Conservation (phyloP, 2,113 vertebrate species). For the Carassius auratus region DNA sequence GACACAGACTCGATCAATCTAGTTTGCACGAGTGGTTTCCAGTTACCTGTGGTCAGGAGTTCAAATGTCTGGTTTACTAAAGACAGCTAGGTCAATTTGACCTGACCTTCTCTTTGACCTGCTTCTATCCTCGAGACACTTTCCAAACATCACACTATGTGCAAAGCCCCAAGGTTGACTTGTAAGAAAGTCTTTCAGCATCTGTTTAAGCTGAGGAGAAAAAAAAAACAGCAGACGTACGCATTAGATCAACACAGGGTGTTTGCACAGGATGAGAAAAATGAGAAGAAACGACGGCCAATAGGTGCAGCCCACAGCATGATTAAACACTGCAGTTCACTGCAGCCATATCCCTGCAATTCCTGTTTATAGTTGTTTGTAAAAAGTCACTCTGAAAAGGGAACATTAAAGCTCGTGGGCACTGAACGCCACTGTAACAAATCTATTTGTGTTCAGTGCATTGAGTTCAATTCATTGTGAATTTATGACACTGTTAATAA, state of each 20-base stretch:
- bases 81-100: background rate
- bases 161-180: background rate
- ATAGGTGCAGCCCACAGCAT: slow-evolving; percentile 3
- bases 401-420: slow-evolving; percentile 3
- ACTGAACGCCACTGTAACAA: background rate
- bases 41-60: slow-evolving; percentile 11
- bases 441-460: slow-evolving; percentile 18
- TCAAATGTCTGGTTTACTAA: background rate
- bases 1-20: background rate
- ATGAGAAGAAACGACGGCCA: background rate
- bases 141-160: background rate
- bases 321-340: slow-evolving; percentile 14
- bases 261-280: slow-evolving; percentile 32
- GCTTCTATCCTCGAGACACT: background rate
- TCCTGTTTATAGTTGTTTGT: slow-evolving; percentile 28
- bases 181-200: background rate
- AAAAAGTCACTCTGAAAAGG: slow-evolving; percentile 3
- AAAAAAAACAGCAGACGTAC: background rate
- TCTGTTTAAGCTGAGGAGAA: background rate
- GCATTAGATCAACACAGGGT: background rate
- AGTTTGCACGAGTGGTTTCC: background rate
- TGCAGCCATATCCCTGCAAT: slow-evolving; percentile 6
- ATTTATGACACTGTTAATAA: slow-evolving; percentile 24
- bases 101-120: background rate
- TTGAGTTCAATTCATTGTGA: slow-evolving; percentile 29